Evolutionary conservation across 2,797 vertebrate species (phyloP), one percentile per base, ranked within the genome.

Genomic region (Chelmon rostratus): DNA sequence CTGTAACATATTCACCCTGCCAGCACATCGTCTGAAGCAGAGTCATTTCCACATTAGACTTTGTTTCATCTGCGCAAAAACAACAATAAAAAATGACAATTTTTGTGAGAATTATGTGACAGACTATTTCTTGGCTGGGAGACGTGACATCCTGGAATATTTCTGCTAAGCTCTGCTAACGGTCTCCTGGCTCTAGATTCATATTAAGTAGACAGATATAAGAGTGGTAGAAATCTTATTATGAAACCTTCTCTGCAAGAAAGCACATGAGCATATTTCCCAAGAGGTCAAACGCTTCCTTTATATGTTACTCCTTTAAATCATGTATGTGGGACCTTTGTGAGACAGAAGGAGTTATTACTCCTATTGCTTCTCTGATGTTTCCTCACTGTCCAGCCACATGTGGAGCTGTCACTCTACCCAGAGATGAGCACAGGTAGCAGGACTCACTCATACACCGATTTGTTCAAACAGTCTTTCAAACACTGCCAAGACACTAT

Each of bases 401-500:
- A 11, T 46, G 44, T 28, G 28, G 25, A 54, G 28, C 53, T 13
- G 7, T 10, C 15, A 46, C 4, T 44, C 38, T 15, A 23, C 3
- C 11, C 23, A 44, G 15, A 44, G 23, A 18, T 12, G 23, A 63
- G 61, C 23, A 46, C 40, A 18, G 40, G 5, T 6, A 9, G 9
- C 61, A 46, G 25, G 31, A 3, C 10, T 31, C 21, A 31, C 40
- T 21, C 31, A 10, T 12, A 35, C 21, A 66, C 8, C 23, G 18
- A 57, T 12, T 4, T 23, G 4, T n/a, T 50, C 21, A 25, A 35
- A 33, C 19, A 21, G 4, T 23, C n/a, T 25, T 53, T 67, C 49
- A 52, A 28, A 67, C n/a, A 38, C 19, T 53, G n/a, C 47, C 64
- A 66, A 53, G 65, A 11, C 47, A 25, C 21, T 18, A 44, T 33